A percentile compares a stretch with the other conserved stretches of the same genome.
phyloP scores from a whole-genome alignment of 2,113 vertebrate species.

The Pachycephala philippinensis region DNA sequence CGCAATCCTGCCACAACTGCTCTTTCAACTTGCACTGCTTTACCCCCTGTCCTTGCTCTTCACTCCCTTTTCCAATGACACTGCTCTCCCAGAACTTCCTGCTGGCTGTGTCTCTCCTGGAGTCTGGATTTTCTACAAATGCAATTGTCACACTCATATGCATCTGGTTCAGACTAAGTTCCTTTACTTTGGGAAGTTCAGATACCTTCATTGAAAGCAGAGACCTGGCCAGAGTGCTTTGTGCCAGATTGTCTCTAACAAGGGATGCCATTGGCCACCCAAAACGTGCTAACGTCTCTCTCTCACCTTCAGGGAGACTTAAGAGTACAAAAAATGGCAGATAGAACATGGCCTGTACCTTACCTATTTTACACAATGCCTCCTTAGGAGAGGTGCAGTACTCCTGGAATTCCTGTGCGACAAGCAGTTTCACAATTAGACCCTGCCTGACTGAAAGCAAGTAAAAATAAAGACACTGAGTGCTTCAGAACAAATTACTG shows the following conservation, averaged over 20 bases:
- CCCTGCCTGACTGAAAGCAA: neutral
- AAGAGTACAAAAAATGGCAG: neutral
- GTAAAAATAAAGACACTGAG: neutral
- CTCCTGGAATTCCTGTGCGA: rapidly evolving
- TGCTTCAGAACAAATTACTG: neutral
- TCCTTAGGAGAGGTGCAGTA: neutral
- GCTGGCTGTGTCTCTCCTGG: neutral
- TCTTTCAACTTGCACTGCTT: neutral
- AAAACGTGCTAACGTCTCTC: neutral
- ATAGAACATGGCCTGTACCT: neutral
- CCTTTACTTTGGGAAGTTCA: neutral
- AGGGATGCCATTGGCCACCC: neutral
- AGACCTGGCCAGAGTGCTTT: neutral
- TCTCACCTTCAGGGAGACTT: neutral
- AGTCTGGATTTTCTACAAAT: neutral
- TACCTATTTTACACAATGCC: neutral
- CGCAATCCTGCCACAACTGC: neutral
- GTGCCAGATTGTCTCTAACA: neutral
- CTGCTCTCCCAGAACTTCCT: neutral
- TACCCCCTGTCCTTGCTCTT: neutral
- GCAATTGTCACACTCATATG: neutral
- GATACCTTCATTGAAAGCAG: neutral
- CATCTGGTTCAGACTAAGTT: neutral
- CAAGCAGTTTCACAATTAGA: neutral
- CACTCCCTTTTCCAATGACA: neutral